Conservation (phyloP, 2,797 vertebrate genomes). For the Rhinogobio ventralis region DNA sequence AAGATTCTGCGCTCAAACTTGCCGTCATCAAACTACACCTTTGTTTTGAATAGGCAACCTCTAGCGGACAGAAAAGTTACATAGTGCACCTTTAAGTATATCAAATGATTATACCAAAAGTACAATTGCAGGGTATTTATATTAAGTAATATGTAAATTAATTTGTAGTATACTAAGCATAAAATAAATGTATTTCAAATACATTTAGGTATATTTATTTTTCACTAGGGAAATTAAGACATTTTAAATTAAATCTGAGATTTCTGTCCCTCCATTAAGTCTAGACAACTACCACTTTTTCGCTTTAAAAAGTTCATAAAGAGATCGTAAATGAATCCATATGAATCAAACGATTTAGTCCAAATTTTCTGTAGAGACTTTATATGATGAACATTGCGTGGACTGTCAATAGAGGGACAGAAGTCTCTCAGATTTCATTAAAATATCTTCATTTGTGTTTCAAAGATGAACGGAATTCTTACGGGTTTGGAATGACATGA, state of each 20-base stretch:
- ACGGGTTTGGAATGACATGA: too few species aligned
- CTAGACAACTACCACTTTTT: not conserved
- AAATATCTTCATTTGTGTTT: not conserved
- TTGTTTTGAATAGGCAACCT: too few species aligned
- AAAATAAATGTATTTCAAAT: not conserved
- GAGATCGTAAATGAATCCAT: not conserved
- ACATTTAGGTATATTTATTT: not conserved
- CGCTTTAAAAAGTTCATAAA: not conserved
- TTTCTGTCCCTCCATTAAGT: not conserved
- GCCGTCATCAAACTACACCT: too few species aligned
- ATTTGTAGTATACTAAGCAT: not conserved
- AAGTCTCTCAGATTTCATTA: not conserved
- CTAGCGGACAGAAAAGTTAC: too few species aligned
- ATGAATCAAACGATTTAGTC: not conserved
- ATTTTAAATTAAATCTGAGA: not conserved
- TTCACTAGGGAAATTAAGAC: not conserved
- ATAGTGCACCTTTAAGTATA: too few species aligned
- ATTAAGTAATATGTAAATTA: not conserved
- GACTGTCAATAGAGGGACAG: not conserved
- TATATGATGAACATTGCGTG: not conserved
- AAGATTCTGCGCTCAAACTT: too few species aligned
- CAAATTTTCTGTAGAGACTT: not conserved
- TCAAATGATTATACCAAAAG: not conserved
- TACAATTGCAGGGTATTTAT: not conserved
- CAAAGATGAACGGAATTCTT: not conserved